Conservation (phyloP, 1,140 invertebrate genomes). For the Drosophila tropicalis region DNA sequence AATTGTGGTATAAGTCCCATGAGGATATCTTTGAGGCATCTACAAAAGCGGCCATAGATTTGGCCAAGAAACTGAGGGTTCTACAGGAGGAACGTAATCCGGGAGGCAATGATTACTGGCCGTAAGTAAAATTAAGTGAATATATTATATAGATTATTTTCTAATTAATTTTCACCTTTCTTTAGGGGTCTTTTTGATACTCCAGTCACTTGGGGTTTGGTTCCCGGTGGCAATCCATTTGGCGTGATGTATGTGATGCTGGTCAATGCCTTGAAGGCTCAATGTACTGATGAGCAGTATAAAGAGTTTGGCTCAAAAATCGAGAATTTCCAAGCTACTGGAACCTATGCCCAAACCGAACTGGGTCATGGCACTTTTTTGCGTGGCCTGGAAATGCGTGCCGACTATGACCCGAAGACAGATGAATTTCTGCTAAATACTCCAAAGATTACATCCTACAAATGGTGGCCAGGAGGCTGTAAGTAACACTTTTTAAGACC, state of each 20-base stretch:
- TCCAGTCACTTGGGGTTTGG: constrained; percentile 53
- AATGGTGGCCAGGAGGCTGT: constrained; percentile 98
- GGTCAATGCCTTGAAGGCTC: constrained; percentile 92
- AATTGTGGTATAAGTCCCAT: constrained; percentile 60
- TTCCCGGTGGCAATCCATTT: constrained; percentile 92
- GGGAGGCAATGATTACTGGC: constrained; percentile 87
- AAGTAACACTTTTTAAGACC: constrained; percentile 83
- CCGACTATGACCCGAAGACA: constrained; percentile 92
- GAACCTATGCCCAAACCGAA: constrained; percentile 98
- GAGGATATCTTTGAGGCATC: constrained; percentile 58
- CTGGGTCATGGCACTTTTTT: constrained; percentile 97
- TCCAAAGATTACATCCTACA: constrained; percentile 94
- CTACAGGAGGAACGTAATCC: constrained; percentile 87
- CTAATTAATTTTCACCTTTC: background rate
- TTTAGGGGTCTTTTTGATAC: constrained; percentile 44
- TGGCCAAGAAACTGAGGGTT: constrained; percentile 89
- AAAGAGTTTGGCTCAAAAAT: constrained; percentile 89
- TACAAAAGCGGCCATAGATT: constrained; percentile 87
- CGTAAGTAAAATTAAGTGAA: constrained; percentile 72
- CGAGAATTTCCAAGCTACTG: constrained; percentile 91
- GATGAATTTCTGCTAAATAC: constrained; percentile 95
- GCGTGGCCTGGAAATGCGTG: constrained; percentile 94
- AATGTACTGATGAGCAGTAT: constrained; percentile 93
- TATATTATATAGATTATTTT: background rate
- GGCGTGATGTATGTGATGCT: constrained; percentile 96